phyloP scores from a whole-genome alignment of 2,888 invertebrate genomes.

The Drosophila prolongata region DNA sequence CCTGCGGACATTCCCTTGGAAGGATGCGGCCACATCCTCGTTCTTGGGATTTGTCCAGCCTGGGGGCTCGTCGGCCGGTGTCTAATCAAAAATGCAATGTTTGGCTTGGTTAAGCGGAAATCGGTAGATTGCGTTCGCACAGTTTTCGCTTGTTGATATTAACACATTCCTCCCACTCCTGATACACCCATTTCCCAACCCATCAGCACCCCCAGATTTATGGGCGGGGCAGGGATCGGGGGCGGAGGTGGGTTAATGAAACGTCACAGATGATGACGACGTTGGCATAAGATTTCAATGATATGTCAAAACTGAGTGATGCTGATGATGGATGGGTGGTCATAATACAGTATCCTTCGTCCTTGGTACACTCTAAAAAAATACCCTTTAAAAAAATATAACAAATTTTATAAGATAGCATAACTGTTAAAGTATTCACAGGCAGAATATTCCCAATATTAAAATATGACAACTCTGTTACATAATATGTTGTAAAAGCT shows the following conservation, averaged over 20 bases:
- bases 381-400: not conserved
- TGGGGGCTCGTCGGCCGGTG: slow-evolving; percentile 50
- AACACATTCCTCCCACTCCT: slow-evolving; percentile 57
- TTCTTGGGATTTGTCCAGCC: slow-evolving; percentile 57
- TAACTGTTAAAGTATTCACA: too few species aligned
- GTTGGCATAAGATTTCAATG: slow-evolving; percentile 74
- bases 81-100: slow-evolving; percentile 81
- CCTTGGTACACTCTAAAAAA: slow-evolving; percentile 6
- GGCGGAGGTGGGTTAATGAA: slow-evolving; percentile 79
- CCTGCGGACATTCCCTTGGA: slow-evolving; percentile 34
- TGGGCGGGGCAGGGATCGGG: slow-evolving; percentile 1
- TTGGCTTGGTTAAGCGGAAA: slow-evolving; percentile 81
- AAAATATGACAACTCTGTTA: too few species aligned
- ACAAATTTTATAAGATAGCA: not conserved
- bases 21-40: slow-evolving; percentile 23
- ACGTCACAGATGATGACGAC: slow-evolving; percentile 78
- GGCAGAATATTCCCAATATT: too few species aligned
- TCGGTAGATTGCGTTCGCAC: slow-evolving; percentile 78
- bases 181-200: not conserved
- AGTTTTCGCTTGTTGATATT: slow-evolving; percentile 74
- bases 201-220: slow-evolving; percentile 27
- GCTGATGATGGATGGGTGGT: slow-evolving; percentile 77
- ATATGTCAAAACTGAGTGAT: slow-evolving; percentile 83
- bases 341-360: slow-evolving; percentile 35
- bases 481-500: too few species aligned